These are phyloP conservation scores for Arbacia lixula DNA, from an alignment of 53 echinoderm and acorn worm genomes.

Conservation along the genomic window DNA sequence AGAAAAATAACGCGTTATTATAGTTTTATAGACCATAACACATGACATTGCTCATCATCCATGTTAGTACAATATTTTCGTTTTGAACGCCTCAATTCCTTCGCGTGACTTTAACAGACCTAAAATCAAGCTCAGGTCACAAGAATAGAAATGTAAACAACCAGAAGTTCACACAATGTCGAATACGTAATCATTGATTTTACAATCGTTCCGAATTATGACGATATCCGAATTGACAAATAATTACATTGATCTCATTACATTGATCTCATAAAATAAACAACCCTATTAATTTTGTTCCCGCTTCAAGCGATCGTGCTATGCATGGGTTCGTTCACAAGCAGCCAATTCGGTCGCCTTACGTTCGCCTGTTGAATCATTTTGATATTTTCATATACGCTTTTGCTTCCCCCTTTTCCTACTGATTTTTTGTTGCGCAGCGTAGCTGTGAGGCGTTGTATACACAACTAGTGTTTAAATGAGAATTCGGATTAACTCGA, in stretches of 20 bases:
- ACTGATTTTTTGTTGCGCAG: background rate
- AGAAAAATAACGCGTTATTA: no score
- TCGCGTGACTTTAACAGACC: background rate
- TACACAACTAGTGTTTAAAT: conserved; percentile 27
- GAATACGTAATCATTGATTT: background rate
- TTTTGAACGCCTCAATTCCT: no score
- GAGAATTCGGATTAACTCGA: conserved; percentile 15
- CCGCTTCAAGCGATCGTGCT: conserved; percentile 6
- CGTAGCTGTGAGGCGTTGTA: conserved; percentile 13
- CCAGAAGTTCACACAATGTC: background rate
- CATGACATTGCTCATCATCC: no score
- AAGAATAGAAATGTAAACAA: conserved; percentile 30
- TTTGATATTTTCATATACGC: conserved; percentile 37
- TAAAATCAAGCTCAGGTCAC: background rate
- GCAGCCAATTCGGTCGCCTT: background rate
- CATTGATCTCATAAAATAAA: conserved; percentile 46
- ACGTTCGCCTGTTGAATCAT: conserved; percentile 38
- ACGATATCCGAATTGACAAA: conserved; percentile 22
- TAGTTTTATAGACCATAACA: no score
- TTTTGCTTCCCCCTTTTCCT: conserved; percentile 17
- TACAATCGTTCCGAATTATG: background rate
- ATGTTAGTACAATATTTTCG: no score
- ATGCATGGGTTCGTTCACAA: conserved; percentile 10
- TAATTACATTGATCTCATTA: conserved; percentile 41
- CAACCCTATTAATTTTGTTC: background rate